Evolutionary conservation across 2,888 invertebrate genomes (phyloP), one percentile per base, ranked within the genome.

Genomic region (Yponomeuta sedellus): DNA sequence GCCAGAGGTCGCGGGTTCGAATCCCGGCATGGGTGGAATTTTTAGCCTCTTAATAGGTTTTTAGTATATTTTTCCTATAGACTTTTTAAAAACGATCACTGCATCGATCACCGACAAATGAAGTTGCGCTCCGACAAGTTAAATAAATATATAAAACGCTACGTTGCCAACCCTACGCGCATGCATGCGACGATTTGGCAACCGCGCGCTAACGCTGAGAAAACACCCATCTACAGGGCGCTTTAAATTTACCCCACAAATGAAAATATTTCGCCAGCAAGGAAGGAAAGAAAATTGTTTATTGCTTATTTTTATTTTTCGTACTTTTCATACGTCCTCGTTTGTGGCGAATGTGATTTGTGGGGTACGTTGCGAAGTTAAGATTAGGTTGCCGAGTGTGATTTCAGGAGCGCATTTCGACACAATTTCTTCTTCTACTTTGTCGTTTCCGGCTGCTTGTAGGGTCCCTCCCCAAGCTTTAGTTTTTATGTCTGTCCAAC

Each of bases 161-260:
- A 39, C 19, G 22, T 16, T 71, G 75, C 0, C 85, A 88, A 67
- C 89, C 89, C 86, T 90, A 79, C 20, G 1, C 79, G 78, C 78
- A 75, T 77, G 75, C 77, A 82, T 40, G 78, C 70, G 70, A 75
- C 80, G 86, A 88, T 88, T 88, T 85, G 84, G 82, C 80, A 73
- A 71, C 72, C 83, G 81, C 82, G 75, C 81, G 85, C 78, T 88
- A 88, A 89, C 82, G 81, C 81, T 86, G 85, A 89, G 88, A 86
- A 89, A 89, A 88, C 86, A 87, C 83, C 79, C 75, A 73, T 75
- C 87, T 79, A 82, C 76, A 75, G 90, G 88, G 88, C 78, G 85
- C 80, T 83, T 79, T 89, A 86, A 85, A 88, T 90, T 88, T 84
- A 88, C 86, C 88, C 12, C 71, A 16, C 73, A 68, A 70, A 73